Conservation (phyloP, 1,140 invertebrate species). For the Nilaparvata lugens region DNA sequence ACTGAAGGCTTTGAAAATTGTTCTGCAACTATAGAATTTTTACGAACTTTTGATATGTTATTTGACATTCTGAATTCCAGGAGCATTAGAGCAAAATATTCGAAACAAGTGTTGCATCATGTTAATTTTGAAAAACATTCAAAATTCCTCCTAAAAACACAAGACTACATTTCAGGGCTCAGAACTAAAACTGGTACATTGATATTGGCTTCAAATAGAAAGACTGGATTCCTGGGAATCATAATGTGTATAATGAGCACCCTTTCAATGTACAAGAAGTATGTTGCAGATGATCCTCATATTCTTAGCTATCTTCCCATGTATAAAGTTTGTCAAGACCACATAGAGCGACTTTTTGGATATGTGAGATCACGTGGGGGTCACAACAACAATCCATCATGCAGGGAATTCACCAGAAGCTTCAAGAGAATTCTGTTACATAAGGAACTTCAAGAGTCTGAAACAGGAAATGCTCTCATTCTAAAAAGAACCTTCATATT, state of each 20-base stretch:
- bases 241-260: conserved; percentile 7
- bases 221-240: conserved; percentile 6
- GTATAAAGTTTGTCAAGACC: conserved; percentile 25
- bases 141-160: not conserved
- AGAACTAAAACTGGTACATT: not conserved
- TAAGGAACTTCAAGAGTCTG: conserved; percentile 6
- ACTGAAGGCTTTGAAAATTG: conserved; percentile 1
- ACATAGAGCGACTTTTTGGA: conserved; percentile 22
- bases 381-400: conserved; percentile 21
- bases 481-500: conserved; percentile 2
- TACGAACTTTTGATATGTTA: not conserved
- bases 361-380: conserved; percentile 14
- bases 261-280: conserved; percentile 1
- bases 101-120: conserved; percentile 5
- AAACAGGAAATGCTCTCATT: conserved; percentile 1
- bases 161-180: not conserved
- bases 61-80: conserved; percentile 10
- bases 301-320: conserved; percentile 14
- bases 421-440: conserved; percentile 11
- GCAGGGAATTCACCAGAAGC: conserved; percentile 1
- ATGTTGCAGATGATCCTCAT: not conserved
- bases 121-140: not conserved
- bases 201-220: not conserved
- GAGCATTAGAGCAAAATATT: conserved; percentile 6
- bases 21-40: conserved; percentile 5